phyloP scores from a whole-genome alignment of 2,888 invertebrate species.

The Epinotia brunnichana region DNA sequence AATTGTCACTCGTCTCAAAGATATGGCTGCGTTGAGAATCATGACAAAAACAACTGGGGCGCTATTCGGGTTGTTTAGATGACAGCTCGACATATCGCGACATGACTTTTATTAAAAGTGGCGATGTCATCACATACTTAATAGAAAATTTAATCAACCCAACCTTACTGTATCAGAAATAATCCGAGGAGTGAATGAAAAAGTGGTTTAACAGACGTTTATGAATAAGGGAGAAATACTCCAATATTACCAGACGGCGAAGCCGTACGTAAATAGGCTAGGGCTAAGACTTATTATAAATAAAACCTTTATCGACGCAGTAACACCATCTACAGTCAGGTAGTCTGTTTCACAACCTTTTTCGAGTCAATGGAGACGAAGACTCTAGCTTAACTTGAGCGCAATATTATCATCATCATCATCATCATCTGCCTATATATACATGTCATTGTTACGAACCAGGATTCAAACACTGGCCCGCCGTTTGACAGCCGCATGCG shows the following conservation, averaged over 20 bases:
- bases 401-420: no score
- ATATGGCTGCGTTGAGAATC: not conserved
- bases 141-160: not conserved
- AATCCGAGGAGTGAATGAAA: not conserved
- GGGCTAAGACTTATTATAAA: slow-evolving; percentile 5
- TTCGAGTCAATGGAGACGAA: not conserved
- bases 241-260: not conserved
- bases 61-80: not conserved
- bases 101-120: not conserved
- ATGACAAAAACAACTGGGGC: not conserved
- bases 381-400: not conserved
- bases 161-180: not conserved
- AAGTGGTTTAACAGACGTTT: not conserved
- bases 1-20: not conserved
- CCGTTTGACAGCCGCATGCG: no score
- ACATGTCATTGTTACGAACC: no score
- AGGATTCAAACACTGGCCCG: no score
- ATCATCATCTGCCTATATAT: no score
- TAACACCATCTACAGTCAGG: not conserved
- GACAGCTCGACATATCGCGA: not conserved
- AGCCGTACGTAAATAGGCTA: slow-evolving; percentile 9
- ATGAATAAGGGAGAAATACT: not conserved
- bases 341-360: not conserved
- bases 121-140: not conserved
- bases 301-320: slow-evolving; percentile 8